These are phyloP conservation scores for Acanthaster planci DNA, from an alignment of 35 echinoderm and acorn worm species.

Conservation along the genomic window DNA sequence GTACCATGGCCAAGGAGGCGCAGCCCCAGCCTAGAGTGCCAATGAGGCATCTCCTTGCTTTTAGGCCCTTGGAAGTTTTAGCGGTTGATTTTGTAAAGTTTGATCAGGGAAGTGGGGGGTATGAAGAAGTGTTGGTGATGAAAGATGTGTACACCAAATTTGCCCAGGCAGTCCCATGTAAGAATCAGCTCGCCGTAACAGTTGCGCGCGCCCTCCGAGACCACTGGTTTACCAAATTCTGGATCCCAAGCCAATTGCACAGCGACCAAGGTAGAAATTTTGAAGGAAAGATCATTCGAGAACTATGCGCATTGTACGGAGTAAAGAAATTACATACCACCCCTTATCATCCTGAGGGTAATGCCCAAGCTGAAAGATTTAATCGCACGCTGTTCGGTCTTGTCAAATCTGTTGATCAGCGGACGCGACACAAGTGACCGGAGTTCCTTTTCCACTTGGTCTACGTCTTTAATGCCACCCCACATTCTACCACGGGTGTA, in stretches of 20 bases:
- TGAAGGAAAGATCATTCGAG: conserved; percentile 48
- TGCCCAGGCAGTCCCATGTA: conserved; percentile 29
- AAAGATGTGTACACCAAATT: conserved; percentile 61
- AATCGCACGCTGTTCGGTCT: conserved; percentile 67
- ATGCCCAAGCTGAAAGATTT: conserved; percentile 61
- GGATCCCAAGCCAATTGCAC: conserved; percentile 61
- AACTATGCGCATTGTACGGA: conserved; percentile 65
- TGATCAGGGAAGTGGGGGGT: too few species aligned
- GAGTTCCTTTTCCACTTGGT: conserved; percentile 63
- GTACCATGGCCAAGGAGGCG: too few species aligned
- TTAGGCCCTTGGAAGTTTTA: conserved; percentile 23
- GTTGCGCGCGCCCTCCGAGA: conserved; percentile 52
- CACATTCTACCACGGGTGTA: conserved; percentile 69
- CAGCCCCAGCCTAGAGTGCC: too few species aligned
- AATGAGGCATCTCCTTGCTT: too few species aligned
- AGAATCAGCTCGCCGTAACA: conserved; percentile 58
- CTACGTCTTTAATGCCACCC: conserved; percentile 67
- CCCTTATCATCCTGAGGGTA: too few species aligned
- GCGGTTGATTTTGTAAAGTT: conserved; percentile 47
- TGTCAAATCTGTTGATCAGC: conserved; percentile 30
- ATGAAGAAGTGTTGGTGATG: conserved; percentile 73
- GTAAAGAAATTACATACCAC: conserved; percentile 62
- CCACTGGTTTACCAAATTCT: conserved; percentile 76
- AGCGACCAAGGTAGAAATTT: conserved; percentile 54
- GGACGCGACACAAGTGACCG: conserved; percentile 53